Evolutionary conservation across 2,888 invertebrate species (phyloP), one percentile per base, ranked within the genome.

Genomic region (Drosophila hamatofila): DNA sequence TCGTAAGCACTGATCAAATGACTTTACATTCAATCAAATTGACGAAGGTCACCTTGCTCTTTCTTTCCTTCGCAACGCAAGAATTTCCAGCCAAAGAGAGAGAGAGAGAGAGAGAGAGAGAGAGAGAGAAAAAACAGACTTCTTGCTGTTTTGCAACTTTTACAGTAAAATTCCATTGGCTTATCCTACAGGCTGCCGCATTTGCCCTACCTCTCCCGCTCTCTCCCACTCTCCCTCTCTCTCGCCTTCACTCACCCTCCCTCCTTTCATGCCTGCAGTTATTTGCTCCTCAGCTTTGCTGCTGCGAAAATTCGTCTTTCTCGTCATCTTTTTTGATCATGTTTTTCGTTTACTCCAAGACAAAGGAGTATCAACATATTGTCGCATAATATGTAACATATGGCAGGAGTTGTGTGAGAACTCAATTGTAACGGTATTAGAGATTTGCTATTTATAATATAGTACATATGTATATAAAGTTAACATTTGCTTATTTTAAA

Each of bases 241-340:
- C 30, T n/a, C 25, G 23, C 14, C 27, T 12, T 69, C n/a, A 33
- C 27, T 2, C 39, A 12, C 11, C 37, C 18, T 14, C 8, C 16
- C 16, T 23, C 8, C 9, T 23, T 27, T 39, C 12, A 0, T 30
- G 16, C 14, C 6, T 25, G 44, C 39, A 14, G 39, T 41, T 41
- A 12, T 12, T 25, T 37, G 21, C 16, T 21, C 33, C 16, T 37
- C 35, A 25, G 58, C 25, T 27, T 23, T 14, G 63, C 63, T 48
- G 64, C 49, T 49, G 64, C 48, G 33, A 49, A 51, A 63, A 61
- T 52, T 41, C 39, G 44, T 39, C 44, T 62, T 56, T 42, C 37
- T 16, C 44, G 25, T 68, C 68, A 68, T 52, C 41, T 42, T 55
- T 72, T 63, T 55, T 54, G 46, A 49, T 64, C 64, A 64, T n/a